Conservation (phyloP, 2,797 vertebrate species). For the Prunella strophiata region DNA sequence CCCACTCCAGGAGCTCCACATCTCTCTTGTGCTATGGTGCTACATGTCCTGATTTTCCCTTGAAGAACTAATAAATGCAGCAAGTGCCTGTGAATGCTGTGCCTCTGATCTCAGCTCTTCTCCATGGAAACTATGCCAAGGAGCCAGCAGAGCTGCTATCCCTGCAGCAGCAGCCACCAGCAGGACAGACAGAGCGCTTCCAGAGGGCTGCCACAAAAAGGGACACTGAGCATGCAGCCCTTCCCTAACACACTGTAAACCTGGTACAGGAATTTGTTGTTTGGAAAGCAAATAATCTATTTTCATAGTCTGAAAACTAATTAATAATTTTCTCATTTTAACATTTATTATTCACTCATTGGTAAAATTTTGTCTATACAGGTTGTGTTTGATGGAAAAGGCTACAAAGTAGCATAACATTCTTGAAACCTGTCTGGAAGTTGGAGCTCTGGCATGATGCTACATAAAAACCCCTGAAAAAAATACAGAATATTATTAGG, state of each 20-base stretch:
- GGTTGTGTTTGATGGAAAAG: slow-evolving; percentile 49
- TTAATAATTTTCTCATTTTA: neutral
- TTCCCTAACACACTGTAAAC: neutral
- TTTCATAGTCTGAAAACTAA: neutral
- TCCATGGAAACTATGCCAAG: neutral
- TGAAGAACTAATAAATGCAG: neutral
- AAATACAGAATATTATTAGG: neutral
- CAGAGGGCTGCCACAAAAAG: neutral
- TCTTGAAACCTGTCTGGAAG: neutral
- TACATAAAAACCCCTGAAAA: neutral
- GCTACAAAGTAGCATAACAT: slow-evolving; percentile 10
- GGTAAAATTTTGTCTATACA: slow-evolving; percentile 13
- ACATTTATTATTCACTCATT: slow-evolving; percentile 3
- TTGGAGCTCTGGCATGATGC: neutral
- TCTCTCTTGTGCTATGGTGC: neutral
- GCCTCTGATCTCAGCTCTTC: neutral
- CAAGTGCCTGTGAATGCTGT: neutral
- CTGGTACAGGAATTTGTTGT: neutral
- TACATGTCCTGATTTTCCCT: neutral
- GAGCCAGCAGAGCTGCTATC: neutral
- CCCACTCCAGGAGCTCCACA: neutral
- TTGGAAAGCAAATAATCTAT: neutral
- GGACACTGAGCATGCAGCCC: neutral
- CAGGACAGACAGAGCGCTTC: neutral
- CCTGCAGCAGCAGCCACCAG: neutral